phyloP scores from a whole-genome alignment of 1,140 invertebrate genomes.

The Drosophila virilis region DNA sequence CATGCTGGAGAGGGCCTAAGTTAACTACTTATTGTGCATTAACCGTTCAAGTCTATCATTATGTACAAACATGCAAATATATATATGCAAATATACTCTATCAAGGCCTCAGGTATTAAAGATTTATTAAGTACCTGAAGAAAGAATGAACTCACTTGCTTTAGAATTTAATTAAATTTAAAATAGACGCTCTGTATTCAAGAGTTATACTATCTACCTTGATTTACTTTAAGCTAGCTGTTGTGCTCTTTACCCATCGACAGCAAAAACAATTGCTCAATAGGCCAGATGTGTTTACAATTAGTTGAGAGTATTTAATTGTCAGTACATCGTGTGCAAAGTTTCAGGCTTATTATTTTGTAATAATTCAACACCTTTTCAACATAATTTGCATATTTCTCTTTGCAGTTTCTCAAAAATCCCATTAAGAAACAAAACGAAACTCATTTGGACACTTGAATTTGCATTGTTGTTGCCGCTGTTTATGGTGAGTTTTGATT shows the following conservation, averaged over 20 bases:
- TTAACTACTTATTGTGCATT: slow-evolving; percentile 39
- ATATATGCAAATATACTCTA: slow-evolving; percentile 15
- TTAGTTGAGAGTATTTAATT: slow-evolving; percentile 2
- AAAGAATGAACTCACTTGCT: too few species aligned
- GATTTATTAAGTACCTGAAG: too few species aligned
- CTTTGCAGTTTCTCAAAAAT: slow-evolving; percentile 54
- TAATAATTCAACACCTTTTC: slow-evolving; percentile 47
- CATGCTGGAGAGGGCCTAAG: slow-evolving; percentile 10
- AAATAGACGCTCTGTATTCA: too few species aligned
- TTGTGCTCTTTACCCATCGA: too few species aligned
- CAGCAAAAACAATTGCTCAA: too few species aligned
- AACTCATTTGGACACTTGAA: slow-evolving; percentile 26
- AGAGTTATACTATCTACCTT: too few species aligned
- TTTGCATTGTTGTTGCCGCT: slow-evolving; percentile 61
- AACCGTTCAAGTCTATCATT: slow-evolving; percentile 30
- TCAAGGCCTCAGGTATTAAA: too few species aligned
- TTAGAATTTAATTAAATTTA: too few species aligned
- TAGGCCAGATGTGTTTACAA: too few species aligned
- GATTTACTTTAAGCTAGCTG: too few species aligned
- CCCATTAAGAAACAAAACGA: slow-evolving; percentile 29
- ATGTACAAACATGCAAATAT: slow-evolving; percentile 9
- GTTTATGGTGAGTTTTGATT: slow-evolving; percentile 73
- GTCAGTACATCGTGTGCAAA: background rate
- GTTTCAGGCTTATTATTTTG: slow-evolving; percentile 31
- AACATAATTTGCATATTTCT: slow-evolving; percentile 57